Conservation (phyloP, 2,797 vertebrate species). For the Rhabdophis nuchalis region DNA sequence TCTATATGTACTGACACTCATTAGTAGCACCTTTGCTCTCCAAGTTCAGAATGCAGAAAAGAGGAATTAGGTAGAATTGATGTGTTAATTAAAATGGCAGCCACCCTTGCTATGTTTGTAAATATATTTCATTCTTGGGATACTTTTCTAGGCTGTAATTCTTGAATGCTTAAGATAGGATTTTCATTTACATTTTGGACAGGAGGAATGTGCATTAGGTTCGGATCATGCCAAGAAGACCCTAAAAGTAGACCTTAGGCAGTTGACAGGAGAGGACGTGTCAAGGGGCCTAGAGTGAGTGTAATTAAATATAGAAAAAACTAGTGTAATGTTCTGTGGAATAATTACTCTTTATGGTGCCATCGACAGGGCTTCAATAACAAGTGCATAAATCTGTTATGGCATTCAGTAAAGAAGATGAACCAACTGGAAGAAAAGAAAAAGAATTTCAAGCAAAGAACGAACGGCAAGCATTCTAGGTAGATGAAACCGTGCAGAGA, state of each 20-base stretch:
- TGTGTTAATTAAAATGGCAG: background rate
- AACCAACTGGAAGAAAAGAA: conserved; percentile 58
- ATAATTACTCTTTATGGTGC: conserved; percentile 2
- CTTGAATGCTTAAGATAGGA: background rate
- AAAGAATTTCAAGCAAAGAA: conserved; percentile 70
- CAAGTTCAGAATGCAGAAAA: background rate
- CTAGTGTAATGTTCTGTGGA: conserved; percentile 3
- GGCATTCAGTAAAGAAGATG: conserved; percentile 74
- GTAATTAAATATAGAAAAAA: background rate
- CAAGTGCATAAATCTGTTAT: conserved; percentile 80
- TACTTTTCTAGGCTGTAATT: background rate
- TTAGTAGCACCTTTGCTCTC: background rate
- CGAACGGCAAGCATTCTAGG: conserved; percentile 79
- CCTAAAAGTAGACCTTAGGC: background rate
- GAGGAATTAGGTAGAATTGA: background rate
- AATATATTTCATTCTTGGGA: background rate
- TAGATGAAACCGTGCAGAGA: conserved; percentile 87
- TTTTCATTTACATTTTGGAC: background rate
- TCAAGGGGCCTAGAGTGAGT: background rate
- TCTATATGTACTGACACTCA: background rate
- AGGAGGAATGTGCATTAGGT: conserved; percentile 9
- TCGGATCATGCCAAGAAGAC: background rate
- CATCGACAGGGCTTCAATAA: conserved; percentile 58
- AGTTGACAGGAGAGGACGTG: background rate
- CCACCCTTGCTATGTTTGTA: background rate